Conservation (phyloP, 2,797 vertebrate species). For the Tadarida brasiliensis region DNA sequence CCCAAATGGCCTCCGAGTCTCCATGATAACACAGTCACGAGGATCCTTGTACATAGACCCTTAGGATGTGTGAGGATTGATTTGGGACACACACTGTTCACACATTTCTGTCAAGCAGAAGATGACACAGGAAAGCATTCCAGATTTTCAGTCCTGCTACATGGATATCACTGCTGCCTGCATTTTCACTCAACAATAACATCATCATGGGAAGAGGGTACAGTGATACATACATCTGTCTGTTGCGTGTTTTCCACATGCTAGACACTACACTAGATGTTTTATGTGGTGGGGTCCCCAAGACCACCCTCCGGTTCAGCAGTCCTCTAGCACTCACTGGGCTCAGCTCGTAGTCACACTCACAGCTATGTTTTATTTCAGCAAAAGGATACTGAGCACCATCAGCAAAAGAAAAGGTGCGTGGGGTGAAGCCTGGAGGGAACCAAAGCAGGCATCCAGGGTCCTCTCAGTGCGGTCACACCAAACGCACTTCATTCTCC, state of each 20-base stretch:
- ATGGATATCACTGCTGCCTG: neutral
- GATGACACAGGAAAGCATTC: neutral
- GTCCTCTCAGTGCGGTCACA: neutral
- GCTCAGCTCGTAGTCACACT: no score
- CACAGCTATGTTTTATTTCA: neutral
- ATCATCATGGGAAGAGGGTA: neutral
- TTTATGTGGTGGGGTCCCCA: neutral
- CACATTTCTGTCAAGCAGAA: neutral
- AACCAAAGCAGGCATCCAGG: neutral
- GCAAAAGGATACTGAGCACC: neutral
- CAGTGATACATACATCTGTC: neutral
- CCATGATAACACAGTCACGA: neutral
- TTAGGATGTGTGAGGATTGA: neutral
- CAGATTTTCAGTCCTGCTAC: neutral
- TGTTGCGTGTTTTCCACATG: neutral
- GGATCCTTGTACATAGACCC: neutral
- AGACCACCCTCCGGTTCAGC: neutral
- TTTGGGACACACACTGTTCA: neutral
- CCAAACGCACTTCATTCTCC: neutral
- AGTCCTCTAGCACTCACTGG: neutral
- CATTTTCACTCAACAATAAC: neutral
- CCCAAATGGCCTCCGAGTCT: neutral
- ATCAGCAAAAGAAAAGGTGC: neutral
- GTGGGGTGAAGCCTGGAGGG: fast-evolving
- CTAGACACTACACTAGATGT: neutral